These are phyloP conservation scores for Carassius gibelio DNA, from an alignment of 2,113 vertebrate genomes.

Conservation along the genomic window DNA sequence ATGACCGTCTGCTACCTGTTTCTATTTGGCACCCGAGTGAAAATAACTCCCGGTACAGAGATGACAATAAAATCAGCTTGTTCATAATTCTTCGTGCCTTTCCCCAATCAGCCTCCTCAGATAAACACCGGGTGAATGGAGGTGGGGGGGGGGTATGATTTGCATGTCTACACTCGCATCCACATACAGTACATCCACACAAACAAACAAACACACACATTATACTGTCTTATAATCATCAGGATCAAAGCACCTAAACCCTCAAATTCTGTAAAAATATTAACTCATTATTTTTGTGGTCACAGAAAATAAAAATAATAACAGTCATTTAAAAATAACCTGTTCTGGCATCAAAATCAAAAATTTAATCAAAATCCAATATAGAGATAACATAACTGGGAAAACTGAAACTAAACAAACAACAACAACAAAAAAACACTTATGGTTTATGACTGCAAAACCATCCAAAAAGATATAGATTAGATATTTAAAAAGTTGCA, in stretches of 20 bases:
- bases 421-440: not conserved
- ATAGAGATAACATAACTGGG: not conserved
- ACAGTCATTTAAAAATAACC: not conserved
- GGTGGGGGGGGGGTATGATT: conserved; percentile 18
- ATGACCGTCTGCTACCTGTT: conserved; percentile 64
- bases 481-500: not conserved
- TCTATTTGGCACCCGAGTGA: conserved; percentile 62
- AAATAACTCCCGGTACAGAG: conserved; percentile 58
- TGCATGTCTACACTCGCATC: conserved; percentile 46
- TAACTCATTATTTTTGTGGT: not conserved
- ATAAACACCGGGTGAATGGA: not conserved
- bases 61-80: conserved; percentile 65
- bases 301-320: not conserved
- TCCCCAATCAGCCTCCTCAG: conserved; percentile 54
- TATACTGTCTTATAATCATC: not conserved
- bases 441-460: not conserved
- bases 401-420: not conserved
- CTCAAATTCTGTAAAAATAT: not conserved
- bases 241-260: not conserved
- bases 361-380: not conserved
- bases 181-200: conserved; percentile 34
- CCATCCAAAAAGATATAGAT: not conserved
- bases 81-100: conserved; percentile 61
- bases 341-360: not conserved
- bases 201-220: conserved; percentile 10